Evolutionary conservation across 2,797 vertebrate genomes (phyloP), one percentile per base, ranked within the genome.

Genomic region (Neomorphus geoffroyi): DNA sequence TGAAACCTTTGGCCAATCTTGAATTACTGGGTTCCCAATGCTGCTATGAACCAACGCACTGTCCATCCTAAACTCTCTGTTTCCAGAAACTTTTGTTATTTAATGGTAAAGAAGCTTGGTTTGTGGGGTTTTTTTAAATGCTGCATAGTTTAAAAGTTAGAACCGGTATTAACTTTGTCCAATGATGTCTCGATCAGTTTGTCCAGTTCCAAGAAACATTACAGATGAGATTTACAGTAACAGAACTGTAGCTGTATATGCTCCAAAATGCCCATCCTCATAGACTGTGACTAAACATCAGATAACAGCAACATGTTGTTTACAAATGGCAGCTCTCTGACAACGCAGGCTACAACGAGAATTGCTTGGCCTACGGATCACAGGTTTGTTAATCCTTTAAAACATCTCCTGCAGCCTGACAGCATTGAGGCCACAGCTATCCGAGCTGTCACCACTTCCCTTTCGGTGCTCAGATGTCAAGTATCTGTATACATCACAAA

Each of bases 381-480:
- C 24, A 80, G 61, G 33, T 39, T 91, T 69, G 48, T 32, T 54
- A 92, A 92, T 87, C 46, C 67, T 85, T 74, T 46, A 70, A 87
- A 93, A 32, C 14, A 26, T 79, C 66, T 71, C 65, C n/a, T 71
- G 37, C 23, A 67, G 53, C 53, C 60, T 77, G 64, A 35, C 56
- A 80, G 86, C 65, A 41, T 0, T 41, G 60, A 89, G 43, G 41
- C 60, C 60, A 71, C 80, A 69, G 71, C 51, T 72, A 16, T 67
- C 10, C 69, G 45, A 71, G 61, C 67, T 82, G 72, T 92, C 90
- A 95, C 84, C 67, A 65, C 84, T 80, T 80, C 71, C 67, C 86
- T 84, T 61, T 67, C 67, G 77, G 61, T 50, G 48, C 30, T 67
- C 32, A 30, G 41, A 81, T n/a, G 48, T 79, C 67, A 80, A 82